phyloP scores from a whole-genome alignment of 2,797 vertebrate genomes.

The Phoxinus dragarum region DNA sequence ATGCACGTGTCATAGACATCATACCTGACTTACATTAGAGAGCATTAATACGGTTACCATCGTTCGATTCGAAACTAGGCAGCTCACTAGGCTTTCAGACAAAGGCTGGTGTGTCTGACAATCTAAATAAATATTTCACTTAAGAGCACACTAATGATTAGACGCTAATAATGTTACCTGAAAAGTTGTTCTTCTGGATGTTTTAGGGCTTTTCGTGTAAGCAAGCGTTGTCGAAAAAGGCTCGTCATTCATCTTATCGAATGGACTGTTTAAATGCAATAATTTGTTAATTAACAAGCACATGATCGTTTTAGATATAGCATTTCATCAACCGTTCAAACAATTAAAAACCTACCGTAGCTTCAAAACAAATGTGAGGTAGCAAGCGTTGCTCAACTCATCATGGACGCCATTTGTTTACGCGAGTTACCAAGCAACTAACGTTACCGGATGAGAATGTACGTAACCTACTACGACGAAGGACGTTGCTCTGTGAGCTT shows the following conservation, averaged over 20 bases:
- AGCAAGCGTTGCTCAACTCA: neutral
- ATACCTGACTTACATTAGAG: neutral
- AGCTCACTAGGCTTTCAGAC: neutral
- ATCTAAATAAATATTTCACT: neutral
- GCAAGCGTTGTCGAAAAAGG: constrained; percentile 77
- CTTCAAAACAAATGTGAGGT: neutral
- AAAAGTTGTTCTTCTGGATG: constrained; percentile 85
- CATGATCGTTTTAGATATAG: neutral
- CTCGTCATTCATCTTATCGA: constrained; percentile 76
- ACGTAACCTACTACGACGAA: constrained; percentile 7
- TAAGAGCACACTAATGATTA: neutral
- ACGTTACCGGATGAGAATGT: neutral
- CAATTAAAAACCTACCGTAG: neutral
- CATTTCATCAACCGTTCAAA: neutral
- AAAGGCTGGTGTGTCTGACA: neutral
- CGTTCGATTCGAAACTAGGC: neutral
- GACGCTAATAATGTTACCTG: constrained; percentile 75
- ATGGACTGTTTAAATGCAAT: constrained; percentile 26
- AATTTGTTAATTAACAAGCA: neutral
- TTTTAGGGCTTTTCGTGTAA: constrained; percentile 84
- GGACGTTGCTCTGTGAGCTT: neutral
- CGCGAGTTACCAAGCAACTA: constrained; percentile 51
- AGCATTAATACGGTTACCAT: neutral
- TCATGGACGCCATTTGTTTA: constrained; percentile 49
- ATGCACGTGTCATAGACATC: neutral